Base-by-base conservation (phyloP, 2,113 vertebrate species). In the Sceloporus undulatus region DNA sequence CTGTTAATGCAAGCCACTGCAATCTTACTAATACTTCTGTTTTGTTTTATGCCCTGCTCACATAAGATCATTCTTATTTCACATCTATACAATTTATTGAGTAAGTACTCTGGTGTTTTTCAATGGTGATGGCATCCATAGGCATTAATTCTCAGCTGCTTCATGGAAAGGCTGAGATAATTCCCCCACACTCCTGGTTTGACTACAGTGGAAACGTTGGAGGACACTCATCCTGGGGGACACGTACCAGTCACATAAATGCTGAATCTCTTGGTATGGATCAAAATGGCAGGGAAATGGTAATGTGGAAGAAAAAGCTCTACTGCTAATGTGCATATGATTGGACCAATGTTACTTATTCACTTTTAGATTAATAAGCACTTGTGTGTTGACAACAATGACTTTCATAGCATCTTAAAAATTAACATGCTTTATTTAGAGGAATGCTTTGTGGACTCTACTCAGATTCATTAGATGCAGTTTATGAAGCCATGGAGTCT, bases 1-100 rank as follows among this genome's bases (percentile, higher is more conserved):
- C 4, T 86, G 74, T 56, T 34, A 85, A 71, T 79, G 80, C 81
- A 2, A 91, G 52, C 40, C 59, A 79, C 1, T 8, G 65, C 78
- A 90, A 56, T n/a, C 48, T 7, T 48, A 48, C 48, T 48, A 89
- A 70, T 82, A 21, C 74, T 56, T 82, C 21, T 3, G 79, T 84
- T 19, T 76, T 75, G 77, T 6, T 77, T 70, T 86, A 3, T 81
- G 34, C 2, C 68, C 25, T 82, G 7, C 48, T 48, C 1, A 75
- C 75, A 88, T 90, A 25, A n/a, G 86, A 82, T 88, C 2, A 88
- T 0, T 88, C 86, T 87, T 89, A 66, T 0, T 8, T 90, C 93
- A 85, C 19, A 48, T 84, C 62, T 91, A 8, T 74, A 5, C 73
- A 80, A 79, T 88, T 90, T 85, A 90, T 71, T n/a, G 48, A 6